Base-by-base conservation (phyloP, 1,140 invertebrate species). In the Cardiocondyla obscurior region DNA sequence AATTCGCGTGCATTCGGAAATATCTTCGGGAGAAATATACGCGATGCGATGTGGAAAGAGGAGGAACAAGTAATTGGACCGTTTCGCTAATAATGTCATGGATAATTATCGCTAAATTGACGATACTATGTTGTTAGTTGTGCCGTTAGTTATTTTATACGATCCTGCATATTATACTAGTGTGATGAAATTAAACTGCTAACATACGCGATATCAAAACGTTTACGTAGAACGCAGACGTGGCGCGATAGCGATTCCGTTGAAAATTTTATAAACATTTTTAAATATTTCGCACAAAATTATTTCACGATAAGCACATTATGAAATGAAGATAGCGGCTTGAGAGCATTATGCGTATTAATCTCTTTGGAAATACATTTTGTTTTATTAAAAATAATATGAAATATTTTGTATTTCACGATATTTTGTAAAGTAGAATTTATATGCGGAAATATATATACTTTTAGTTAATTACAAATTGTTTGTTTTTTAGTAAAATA, bases 41-140 rank as follows among this genome's bases (percentile, higher is more conserved):
- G 28, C 19, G n/a, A 67, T 51, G 16, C 39, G 64, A 44, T 55
- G 28, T 70, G 19, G 4, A 16, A 28, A 10, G 36, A 51, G n/a
- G 33, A 39, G 39, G 39, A 57, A 19, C 16, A 39, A 22, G 51
- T 76, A 51, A 70, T 85, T 60, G 64, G 64, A 62, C 19, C 69
- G 62, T 33, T 51, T 6, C n/a, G 46, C 25, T 84, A 84, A 69
- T 84, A 62, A 85, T 22, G 22, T 79, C 73, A 33, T n/a, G 42
- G 83, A 65, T 85, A 85, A 85, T 83, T 67, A 62, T 73, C 55
- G 58, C 64, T 69, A 60, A 67, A 85, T 76, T 73, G 76, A 81
- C 62, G 58, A 57, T 83, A 65, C 60, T 73, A 77, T 60, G 83
- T 89, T 85, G 57, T 85, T 85, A 86, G 87, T 83, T 83, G 77